Evolutionary conservation across 2,888 invertebrate species (phyloP), one percentile per base, ranked within the genome.

Genomic region (Pandemis corylana): DNA sequence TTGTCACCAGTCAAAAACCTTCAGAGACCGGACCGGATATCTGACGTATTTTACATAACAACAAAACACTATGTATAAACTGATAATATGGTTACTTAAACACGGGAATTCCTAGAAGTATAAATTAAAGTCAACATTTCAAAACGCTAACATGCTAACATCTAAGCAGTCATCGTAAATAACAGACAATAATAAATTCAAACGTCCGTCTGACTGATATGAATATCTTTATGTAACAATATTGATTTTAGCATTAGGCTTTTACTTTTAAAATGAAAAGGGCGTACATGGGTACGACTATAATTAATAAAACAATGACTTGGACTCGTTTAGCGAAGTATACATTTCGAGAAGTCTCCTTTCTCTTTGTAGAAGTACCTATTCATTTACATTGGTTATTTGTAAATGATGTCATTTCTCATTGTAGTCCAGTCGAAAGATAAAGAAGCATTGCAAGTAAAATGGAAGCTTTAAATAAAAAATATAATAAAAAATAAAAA

Each of bases 1-100:
- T 4, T 20, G 28, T 59, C 28, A 59, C 59, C 10, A 59, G 59
- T 28, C 28, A 7, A 5, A 28, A 59, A 5, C 10, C 59, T 28
- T 12, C 7, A 12, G 0, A 20, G 56, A 41, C 7, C 0, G 7
- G 42, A 63, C 56, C 53, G 71, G 56, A 71, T 44, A 64, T 15
- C 13, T 70, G 70, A 53, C 70, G 70, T 70, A 28, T 56, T 53
- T 71, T 56, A 20, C 53, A 20, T 53, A 64, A 70, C 62, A 62
- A n/a, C 2, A 42, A 15, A 42, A 5, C 20, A 62, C 10, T 20
- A 6, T n/a, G 6, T 64, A 12, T 12, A 46, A 42, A 59, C 49
- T 63, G 53, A 72, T 56, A 68, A 68, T 20, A 15, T 62, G 51
- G 36, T 51, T 67, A 61, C 53, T 44, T n/a, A 71, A 63, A 53